These are phyloP conservation scores for Nothura maculosa DNA, from an alignment of 2,797 vertebrate genomes.

Conservation along the genomic window DNA sequence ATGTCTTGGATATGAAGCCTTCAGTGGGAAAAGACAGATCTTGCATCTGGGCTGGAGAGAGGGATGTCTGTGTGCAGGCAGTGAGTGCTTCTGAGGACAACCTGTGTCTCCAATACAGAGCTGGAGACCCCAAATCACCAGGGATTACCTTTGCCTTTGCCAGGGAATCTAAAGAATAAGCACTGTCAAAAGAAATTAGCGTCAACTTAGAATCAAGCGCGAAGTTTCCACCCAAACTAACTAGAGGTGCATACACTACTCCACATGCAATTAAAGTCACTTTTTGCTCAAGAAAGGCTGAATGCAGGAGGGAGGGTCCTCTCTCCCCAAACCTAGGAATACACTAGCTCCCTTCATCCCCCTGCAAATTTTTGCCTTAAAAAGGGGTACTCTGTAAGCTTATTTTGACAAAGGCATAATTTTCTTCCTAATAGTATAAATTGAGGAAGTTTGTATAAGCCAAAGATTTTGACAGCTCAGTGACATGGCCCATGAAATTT, in stretches of 20 bases:
- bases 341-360: fast-evolving
- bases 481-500: conserved; percentile 2
- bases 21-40: not conserved
- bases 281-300: too few species aligned
- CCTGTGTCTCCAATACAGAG: not conserved
- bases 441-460: not conserved
- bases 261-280: not conserved
- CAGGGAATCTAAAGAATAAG: not conserved
- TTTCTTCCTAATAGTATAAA: not conserved
- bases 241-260: not conserved
- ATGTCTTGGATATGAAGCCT: not conserved
- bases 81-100: not conserved
- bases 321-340: not conserved
- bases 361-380: not conserved
- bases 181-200: not conserved
- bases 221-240: fast-evolving
- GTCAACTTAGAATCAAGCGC: not conserved
- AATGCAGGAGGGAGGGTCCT: not conserved
- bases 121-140: not conserved
- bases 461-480: conserved; percentile 50
- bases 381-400: not conserved
- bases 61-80: not conserved
- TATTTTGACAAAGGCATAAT: conserved; percentile 8
- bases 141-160: not conserved
- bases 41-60: not conserved